A percentile compares a stretch with the other conserved stretches of the same genome.
These are phyloP conservation scores for Melanotaenia boesemani DNA, from an alignment of 2,797 vertebrate genomes.

Conservation along the genomic window DNA sequence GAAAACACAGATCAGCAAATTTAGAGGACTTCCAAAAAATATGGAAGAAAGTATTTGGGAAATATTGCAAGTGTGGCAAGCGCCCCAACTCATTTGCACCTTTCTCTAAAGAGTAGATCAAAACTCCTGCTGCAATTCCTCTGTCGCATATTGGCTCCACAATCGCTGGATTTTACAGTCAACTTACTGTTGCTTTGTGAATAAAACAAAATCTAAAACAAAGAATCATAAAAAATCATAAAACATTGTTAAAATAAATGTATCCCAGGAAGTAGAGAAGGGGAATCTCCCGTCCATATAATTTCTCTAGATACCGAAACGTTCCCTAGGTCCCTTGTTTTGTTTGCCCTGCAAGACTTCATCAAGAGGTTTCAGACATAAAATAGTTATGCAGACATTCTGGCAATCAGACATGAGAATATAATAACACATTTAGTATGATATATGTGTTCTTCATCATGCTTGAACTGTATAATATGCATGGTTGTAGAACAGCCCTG, in stretches of 20 bases:
- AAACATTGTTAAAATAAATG: neutral
- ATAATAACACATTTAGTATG: slow-evolving; percentile 11
- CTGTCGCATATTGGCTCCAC: neutral
- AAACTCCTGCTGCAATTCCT: neutral
- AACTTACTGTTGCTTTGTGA: too few species aligned
- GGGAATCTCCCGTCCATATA: slow-evolving; percentile 9
- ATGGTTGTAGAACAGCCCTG: slow-evolving; percentile 43
- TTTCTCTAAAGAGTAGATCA: neutral
- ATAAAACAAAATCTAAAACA: too few species aligned
- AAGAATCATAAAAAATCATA: too few species aligned
- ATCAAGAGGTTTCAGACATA: slow-evolving; percentile 10
- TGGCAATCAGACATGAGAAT: slow-evolving; percentile 6
- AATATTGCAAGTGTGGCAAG: neutral
- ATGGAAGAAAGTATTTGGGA: too few species aligned
- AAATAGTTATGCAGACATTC: slow-evolving; percentile 20
- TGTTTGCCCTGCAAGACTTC: slow-evolving; percentile 16
- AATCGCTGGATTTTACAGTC: too few species aligned
- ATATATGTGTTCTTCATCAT: slow-evolving; percentile 30
- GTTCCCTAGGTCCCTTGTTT: slow-evolving; percentile 10
- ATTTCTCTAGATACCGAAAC: slow-evolving; percentile 5
- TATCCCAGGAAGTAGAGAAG: slow-evolving; percentile 3
- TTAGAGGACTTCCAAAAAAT: too few species aligned
- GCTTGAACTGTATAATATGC: slow-evolving; percentile 52
- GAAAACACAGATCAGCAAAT: neutral
- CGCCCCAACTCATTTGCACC: neutral